phyloP scores from a whole-genome alignment of 2,888 invertebrate species.

The Drosophila rellima region DNA sequence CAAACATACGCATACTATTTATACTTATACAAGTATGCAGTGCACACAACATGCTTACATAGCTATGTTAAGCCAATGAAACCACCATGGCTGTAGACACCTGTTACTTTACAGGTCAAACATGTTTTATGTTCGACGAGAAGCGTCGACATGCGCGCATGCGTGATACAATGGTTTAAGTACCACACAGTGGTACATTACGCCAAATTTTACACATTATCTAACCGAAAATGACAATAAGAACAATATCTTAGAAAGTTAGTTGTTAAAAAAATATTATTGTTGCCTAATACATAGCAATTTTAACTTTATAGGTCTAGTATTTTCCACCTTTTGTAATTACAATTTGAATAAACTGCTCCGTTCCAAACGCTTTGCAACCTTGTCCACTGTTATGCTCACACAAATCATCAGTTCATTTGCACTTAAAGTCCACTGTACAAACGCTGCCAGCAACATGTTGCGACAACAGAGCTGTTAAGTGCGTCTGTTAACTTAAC shows the following conservation, averaged over 20 bases:
- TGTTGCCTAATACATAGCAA: neutral
- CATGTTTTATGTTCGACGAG: conserved; percentile 48
- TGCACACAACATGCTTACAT: conserved; percentile 22
- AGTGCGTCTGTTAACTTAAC: conserved; percentile 38
- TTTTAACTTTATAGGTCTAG: neutral
- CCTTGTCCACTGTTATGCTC: neutral
- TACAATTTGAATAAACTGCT: neutral
- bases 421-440: conserved; percentile 38
- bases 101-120: conserved; percentile 65
- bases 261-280: neutral
- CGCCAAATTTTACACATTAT: neutral
- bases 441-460: conserved; percentile 48
- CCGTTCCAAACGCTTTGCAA: neutral
- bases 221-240: neutral
- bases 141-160: conserved; percentile 50
- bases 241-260: neutral
- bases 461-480: conserved; percentile 59
- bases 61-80: conserved; percentile 13
- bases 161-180: conserved; percentile 47
- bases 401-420: conserved; percentile 6
- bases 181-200: conserved; percentile 36
- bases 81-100: conserved; percentile 43
- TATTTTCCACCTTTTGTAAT: neutral
- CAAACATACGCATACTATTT: conserved; percentile 1
- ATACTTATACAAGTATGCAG: conserved; percentile 34